Percentiles rank a stretch among this genome's conserved stretches.
These are phyloP conservation scores for Chrysopilus asiliformis DNA, from an alignment of 2,888 invertebrate species.

Conservation along the genomic window DNA sequence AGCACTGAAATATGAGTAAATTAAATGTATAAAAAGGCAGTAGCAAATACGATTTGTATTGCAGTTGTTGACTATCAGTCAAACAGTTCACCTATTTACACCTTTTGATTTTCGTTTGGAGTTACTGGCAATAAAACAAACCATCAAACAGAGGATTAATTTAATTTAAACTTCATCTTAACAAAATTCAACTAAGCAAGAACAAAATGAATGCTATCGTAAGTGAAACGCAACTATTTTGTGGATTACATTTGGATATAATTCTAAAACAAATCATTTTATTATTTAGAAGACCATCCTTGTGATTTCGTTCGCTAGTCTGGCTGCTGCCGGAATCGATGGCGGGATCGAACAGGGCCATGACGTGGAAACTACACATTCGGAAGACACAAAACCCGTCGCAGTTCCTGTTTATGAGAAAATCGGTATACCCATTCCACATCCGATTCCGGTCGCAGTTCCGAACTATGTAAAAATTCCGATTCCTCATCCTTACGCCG, in stretches of 20 bases:
- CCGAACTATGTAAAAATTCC: constrained; percentile 48
- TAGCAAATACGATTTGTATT: too few species aligned
- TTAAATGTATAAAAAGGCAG: too few species aligned
- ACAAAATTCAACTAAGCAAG: constrained; percentile 11
- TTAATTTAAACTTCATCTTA: too few species aligned
- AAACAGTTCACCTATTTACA: too few species aligned
- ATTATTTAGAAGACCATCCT: constrained; percentile 10
- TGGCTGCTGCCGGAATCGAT: constrained; percentile 8
- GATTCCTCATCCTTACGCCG: constrained; percentile 62
- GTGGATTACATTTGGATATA: background rate
- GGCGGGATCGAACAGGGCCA: too few species aligned
- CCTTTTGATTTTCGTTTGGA: too few species aligned
- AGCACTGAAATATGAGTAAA: too few species aligned
- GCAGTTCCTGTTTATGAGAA: constrained; percentile 58
- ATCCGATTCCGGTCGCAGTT: constrained; percentile 56
- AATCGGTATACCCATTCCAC: constrained; percentile 58
- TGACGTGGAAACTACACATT: constrained; percentile 44
- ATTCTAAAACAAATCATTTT: constrained; percentile 4
- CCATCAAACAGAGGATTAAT: too few species aligned
- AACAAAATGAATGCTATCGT: constrained; percentile 15
- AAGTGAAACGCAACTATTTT: constrained; percentile 5
- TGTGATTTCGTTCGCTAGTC: constrained; percentile 7
- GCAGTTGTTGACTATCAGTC: too few species aligned
- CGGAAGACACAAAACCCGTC: constrained; percentile 55
- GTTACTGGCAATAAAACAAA: too few species aligned